Conservation (phyloP, 2,888 invertebrate species). For the Monopis laevigella region DNA sequence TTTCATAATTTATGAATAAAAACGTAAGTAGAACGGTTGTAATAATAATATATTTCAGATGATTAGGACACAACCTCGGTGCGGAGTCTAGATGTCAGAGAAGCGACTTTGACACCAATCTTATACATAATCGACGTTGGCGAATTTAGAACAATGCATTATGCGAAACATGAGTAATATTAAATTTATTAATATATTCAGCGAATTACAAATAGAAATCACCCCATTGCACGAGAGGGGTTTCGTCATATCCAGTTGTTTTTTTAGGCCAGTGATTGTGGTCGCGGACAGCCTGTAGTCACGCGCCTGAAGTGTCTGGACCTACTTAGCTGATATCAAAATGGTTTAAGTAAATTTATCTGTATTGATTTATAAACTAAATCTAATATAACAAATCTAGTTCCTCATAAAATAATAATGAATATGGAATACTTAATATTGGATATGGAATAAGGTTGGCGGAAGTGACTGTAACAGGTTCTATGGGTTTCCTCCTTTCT, state of each 20-base stretch:
- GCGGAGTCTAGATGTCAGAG: neutral
- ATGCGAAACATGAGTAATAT: neutral
- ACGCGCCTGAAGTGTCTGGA: slow-evolving; percentile 27
- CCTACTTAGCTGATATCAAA: neutral
- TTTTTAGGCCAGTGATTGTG: slow-evolving; percentile 55
- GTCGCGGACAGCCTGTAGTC: slow-evolving; percentile 42
- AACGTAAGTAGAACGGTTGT: no score
- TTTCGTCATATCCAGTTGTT: slow-evolving; percentile 45
- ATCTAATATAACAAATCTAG: no score
- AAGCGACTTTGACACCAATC: neutral
- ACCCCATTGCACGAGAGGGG: slow-evolving; percentile 28
- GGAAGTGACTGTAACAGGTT: slow-evolving; percentile 7
- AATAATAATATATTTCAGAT: no score
- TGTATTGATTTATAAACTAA: no score
- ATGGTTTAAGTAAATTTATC: neutral
- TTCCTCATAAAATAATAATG: no score
- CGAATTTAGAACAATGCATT: neutral
- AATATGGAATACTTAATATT: no score
- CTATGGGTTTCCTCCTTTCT: slow-evolving; percentile 8
- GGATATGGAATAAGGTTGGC: no score
- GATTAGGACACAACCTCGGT: neutral
- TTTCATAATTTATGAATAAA: no score
- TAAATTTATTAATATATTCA: slow-evolving; percentile 20
- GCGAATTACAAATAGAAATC: slow-evolving; percentile 26
- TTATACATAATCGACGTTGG: neutral